Evolutionary conservation across 2,797 vertebrate genomes (phyloP), one percentile per base, ranked within the genome.

Genomic region (Poecilia wingei): DNA sequence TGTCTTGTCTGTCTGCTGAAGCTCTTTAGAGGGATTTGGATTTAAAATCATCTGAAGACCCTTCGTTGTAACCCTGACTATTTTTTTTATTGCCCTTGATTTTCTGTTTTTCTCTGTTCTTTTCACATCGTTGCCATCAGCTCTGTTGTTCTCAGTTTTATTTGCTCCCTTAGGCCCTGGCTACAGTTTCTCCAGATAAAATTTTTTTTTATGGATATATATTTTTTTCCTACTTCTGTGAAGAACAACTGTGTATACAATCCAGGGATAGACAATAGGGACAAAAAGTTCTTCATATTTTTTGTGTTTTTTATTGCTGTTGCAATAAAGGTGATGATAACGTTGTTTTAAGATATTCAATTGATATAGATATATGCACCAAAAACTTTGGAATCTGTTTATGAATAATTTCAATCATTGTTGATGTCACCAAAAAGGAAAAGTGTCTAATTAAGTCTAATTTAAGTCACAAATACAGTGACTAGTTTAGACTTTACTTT

Each of bases 1-100:
- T 84, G 84, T 88, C 85, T 89, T 87, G 81, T 91, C 79, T 86
- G 83, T 88, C 85, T 86, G 87, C 83, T 46, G 82, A 82, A 86
- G 88, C 86, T 90, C 87, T 92, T 93, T 90, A 90, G 82, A 89
- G 83, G 89, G 88, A 88, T 94, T 92, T 88, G 82, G 86, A 76
- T 86, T 88, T 89, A 89, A 91, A 92, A 89, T 89, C 87, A 68
- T 71, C 78, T 59, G 73, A 82, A 91, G 84, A 90, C 88, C 91
- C 87, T 84, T 79, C 87, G 76, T 86, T 85, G 81, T 71, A 81
- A 72, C 78, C 76, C 51, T 4, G 61, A 76, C 83, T 68, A 4
- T 72, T 43, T 66, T 75, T 84, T 82, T 77, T 71, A 85, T 88
- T 85, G 86, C 69, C 8, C 49, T 22, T 73, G 31, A 51, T 51